Percentiles rank a stretch among this genome's conserved stretches.
These are phyloP conservation scores for Semaprochilodus insignis DNA, from an alignment of 2,797 vertebrate species.

Conservation along the genomic window DNA sequence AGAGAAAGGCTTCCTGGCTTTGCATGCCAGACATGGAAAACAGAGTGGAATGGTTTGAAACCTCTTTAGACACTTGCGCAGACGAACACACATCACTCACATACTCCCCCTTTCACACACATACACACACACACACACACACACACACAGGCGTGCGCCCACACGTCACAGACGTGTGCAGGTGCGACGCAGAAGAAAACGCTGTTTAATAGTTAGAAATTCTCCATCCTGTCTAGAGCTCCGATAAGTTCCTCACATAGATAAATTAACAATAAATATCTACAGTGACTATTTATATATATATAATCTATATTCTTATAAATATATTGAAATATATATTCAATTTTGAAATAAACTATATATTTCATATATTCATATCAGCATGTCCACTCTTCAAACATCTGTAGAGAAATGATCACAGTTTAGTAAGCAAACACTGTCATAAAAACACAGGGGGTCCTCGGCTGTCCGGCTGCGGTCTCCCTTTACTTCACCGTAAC, in stretches of 20 bases:
- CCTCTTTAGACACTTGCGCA: constrained; percentile 37
- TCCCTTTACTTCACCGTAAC: constrained; percentile 61
- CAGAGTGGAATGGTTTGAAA: constrained; percentile 55
- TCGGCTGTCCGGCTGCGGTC: constrained; percentile 72
- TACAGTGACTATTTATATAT: constrained; percentile 75
- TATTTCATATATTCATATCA: constrained; percentile 81
- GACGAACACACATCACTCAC: constrained; percentile 57
- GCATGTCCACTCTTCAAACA: constrained; percentile 78
- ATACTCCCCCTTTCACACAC: constrained; percentile 59
- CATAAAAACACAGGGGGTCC: constrained; percentile 71
- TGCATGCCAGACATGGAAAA: constrained; percentile 69
- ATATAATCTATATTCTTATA: constrained; percentile 66
- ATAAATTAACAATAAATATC: constrained; percentile 43
- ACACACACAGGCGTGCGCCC: constrained; percentile 66
- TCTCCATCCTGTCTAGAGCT: constrained; percentile 77
- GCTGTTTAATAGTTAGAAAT: constrained; percentile 73
- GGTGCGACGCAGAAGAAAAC: constrained; percentile 77
- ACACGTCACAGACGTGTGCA: constrained; percentile 84
- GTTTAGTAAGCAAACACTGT: constrained; percentile 81
- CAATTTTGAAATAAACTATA: constrained; percentile 67
- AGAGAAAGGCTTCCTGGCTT: constrained; percentile 79
- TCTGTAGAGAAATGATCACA: constrained; percentile 83
- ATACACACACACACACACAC: constrained; percentile 67
- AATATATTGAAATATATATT: constrained; percentile 70
- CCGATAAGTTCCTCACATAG: constrained; percentile 75